These are phyloP conservation scores for Leucozona laternaria DNA, from an alignment of 2,888 invertebrate species.

Conservation along the genomic window DNA sequence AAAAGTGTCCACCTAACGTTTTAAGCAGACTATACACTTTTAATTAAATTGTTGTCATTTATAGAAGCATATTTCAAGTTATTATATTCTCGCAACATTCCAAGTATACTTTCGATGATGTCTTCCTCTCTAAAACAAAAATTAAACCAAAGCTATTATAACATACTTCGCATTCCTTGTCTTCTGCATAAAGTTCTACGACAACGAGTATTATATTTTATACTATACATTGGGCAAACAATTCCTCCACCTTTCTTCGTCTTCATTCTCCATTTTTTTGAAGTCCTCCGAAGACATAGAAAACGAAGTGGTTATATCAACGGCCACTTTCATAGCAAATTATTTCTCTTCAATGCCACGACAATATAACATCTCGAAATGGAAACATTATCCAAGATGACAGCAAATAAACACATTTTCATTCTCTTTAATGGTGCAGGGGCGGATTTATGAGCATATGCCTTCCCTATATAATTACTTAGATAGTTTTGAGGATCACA, in stretches of 20 bases:
- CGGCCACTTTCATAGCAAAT: constrained; percentile 5
- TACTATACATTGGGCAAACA: neutral
- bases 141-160: neutral
- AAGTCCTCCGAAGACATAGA: neutral
- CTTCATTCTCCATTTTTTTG: neutral
- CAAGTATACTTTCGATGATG: neutral
- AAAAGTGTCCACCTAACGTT: no score
- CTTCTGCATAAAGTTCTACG: neutral
- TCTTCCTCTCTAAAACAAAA: neutral
- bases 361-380: neutral
- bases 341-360: constrained; percentile 3
- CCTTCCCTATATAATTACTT: neutral
- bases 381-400: neutral
- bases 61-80: neutral
- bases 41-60: constrained; percentile 4
- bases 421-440: neutral
- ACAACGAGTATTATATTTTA: neutral
- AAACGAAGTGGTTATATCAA: constrained; percentile 30
- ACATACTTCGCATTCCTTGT: neutral
- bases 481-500: neutral
- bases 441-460: neutral
- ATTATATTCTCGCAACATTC: neutral
- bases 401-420: constrained; percentile 15
- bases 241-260: neutral
- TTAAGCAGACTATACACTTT: no score